Conservation (phyloP, 2,113 vertebrate genomes). For the Megaceryle torquata region DNA sequence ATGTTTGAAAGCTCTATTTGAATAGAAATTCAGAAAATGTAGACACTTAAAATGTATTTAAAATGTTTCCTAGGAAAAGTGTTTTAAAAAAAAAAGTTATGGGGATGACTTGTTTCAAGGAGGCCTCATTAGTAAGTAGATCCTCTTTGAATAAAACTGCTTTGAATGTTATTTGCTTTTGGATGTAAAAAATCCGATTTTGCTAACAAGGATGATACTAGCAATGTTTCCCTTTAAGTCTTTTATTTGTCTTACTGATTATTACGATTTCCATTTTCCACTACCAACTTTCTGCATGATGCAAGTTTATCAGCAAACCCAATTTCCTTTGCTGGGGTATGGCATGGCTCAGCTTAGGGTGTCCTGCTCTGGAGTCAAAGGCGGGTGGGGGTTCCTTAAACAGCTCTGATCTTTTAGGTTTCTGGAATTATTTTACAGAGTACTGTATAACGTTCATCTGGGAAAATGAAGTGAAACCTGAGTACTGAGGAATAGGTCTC, state of each 20-base stretch:
- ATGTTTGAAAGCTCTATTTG: slow-evolving; percentile 36
- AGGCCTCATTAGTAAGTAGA: slow-evolving; percentile 72
- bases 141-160: slow-evolving; percentile 58
- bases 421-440: background rate
- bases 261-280: slow-evolving; percentile 24
- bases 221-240: slow-evolving; percentile 6
- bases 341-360: slow-evolving; percentile 43
- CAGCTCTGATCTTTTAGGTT: background rate
- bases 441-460: background rate
- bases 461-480: background rate
- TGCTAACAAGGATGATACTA: slow-evolving; percentile 64
- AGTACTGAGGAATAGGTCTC: background rate
- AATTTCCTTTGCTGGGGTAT: background rate
- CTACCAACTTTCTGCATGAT: slow-evolving; percentile 68
- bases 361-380: background rate
- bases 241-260: slow-evolving; percentile 35
- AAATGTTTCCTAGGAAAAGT: slow-evolving; percentile 74
- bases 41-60: slow-evolving; percentile 63
- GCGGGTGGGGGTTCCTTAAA: background rate
- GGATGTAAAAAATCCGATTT: slow-evolving; percentile 52
- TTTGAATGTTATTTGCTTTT: slow-evolving; percentile 66
- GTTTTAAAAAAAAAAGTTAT: slow-evolving; percentile 64
- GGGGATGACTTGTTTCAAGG: slow-evolving; percentile 76
- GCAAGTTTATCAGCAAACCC: slow-evolving; percentile 29
- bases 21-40: background rate